Percentiles rank a stretch among this genome's conserved stretches.
Conservation (phyloP, 2,113 vertebrate genomes). For the Colaptes auratus region DNA sequence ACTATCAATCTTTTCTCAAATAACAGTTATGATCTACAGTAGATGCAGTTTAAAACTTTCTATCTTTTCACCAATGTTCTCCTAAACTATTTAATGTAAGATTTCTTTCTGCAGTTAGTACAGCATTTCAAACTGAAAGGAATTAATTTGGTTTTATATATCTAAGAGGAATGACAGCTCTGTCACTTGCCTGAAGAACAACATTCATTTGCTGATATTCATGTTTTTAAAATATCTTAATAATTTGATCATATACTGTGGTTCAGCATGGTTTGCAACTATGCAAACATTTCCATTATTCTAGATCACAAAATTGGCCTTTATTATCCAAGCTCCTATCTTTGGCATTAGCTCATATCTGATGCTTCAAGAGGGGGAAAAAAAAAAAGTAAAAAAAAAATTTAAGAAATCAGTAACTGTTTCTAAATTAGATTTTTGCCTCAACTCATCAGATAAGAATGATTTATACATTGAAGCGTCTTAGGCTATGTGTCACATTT, state of each 20-base stretch:
- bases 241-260: neutral
- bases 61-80: neutral
- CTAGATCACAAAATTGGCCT: neutral
- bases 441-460: neutral
- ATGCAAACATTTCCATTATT: neutral
- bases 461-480: neutral
- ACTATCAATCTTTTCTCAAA: constrained; percentile 5
- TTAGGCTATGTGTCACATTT: neutral
- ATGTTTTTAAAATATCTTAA: neutral
- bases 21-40: neutral
- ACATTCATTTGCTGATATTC: neutral
- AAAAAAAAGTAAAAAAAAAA: neutral
- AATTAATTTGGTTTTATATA: neutral
- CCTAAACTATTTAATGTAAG: neutral
- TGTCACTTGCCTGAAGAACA: neutral
- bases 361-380: neutral
- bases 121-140: neutral
- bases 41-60: neutral
- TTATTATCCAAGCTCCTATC: neutral
- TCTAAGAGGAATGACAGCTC: neutral
- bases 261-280: neutral
- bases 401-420: neutral
- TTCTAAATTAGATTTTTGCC: neutral
- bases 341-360: neutral
- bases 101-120: neutral